phyloP scores from a whole-genome alignment of 2,113 vertebrate genomes.

The Pungitius pungitius region DNA sequence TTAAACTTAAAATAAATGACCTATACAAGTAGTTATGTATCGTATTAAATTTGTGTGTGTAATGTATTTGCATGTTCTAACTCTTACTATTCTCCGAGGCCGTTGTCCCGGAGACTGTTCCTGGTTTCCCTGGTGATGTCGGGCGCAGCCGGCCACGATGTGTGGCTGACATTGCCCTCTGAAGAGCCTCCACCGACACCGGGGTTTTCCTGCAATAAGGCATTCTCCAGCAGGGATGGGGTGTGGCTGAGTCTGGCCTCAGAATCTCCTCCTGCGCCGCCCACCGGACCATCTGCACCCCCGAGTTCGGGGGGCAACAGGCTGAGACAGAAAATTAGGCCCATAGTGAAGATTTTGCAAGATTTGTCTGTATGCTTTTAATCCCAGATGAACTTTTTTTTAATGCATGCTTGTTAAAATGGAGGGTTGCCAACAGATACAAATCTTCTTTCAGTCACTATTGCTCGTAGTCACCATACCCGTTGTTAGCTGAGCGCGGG shows the following conservation, averaged over 20 bases:
- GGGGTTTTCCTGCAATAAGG: conserved; percentile 87
- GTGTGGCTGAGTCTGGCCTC: conserved; percentile 86
- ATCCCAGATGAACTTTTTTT: background rate
- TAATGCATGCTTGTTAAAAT: background rate
- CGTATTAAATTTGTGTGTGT: no score
- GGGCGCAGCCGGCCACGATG: conserved; percentile 92
- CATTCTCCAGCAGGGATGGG: conserved; percentile 88
- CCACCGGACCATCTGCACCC: conserved; percentile 68
- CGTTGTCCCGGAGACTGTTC: conserved; percentile 84
- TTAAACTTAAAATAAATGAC: no score
- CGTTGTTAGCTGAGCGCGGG: conserved; percentile 79
- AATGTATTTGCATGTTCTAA: background rate
- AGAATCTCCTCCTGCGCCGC: conserved; percentile 75
- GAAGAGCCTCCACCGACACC: conserved; percentile 72
- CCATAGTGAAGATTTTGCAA: no score
- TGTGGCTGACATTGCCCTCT: conserved; percentile 83
- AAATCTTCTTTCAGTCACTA: background rate
- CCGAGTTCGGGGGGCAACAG: conserved; percentile 85
- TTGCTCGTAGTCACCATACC: conserved; percentile 35
- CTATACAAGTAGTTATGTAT: no score
- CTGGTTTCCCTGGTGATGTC: conserved; percentile 97
- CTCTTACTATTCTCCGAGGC: conserved; percentile 78
- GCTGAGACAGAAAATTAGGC: conserved; percentile 51
- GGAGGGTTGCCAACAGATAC: background rate
- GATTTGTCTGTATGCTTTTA: background rate